Conservation (phyloP, 2,888 invertebrate species). For the Metalampra italica region DNA sequence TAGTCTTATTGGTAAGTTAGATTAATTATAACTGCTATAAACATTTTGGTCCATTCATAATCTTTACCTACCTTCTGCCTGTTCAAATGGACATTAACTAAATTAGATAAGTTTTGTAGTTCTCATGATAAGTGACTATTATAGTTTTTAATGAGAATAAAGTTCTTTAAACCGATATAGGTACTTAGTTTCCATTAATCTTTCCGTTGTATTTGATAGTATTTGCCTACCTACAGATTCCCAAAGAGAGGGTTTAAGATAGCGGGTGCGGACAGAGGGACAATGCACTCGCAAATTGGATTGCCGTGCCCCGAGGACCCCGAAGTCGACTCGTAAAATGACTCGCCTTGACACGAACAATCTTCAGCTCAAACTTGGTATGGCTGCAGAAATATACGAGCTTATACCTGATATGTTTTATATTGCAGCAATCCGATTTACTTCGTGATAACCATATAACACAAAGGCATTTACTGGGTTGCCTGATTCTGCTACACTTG, state of each 20-base stretch:
- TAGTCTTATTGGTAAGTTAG: no score
- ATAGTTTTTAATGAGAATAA: no score
- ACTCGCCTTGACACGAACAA: conserved; percentile 33
- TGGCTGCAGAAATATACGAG: background rate
- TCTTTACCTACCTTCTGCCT: no score
- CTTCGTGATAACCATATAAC: background rate
- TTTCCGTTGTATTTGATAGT: background rate
- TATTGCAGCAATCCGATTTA: background rate
- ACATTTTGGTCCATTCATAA: no score
- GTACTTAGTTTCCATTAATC: background rate
- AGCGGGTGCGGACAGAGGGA: conserved; percentile 38
- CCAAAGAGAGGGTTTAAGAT: conserved; percentile 6
- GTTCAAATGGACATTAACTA: no score
- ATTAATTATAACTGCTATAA: no score
- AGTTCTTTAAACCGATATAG: no score
- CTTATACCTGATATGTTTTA: no score
- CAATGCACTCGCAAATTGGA: conserved; percentile 70
- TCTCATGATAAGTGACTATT: no score
- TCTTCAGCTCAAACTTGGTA: conserved; percentile 15
- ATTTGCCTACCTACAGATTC: conserved; percentile 3
- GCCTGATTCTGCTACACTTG: no score
- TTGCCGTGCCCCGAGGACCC: conserved; percentile 49
- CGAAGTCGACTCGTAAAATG: conserved; percentile 56
- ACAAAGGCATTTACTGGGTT: background rate
- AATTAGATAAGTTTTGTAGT: no score